Evolutionary conservation across 1,140 invertebrate species (phyloP).

Genomic region (Listronotus oregonensis): DNA sequence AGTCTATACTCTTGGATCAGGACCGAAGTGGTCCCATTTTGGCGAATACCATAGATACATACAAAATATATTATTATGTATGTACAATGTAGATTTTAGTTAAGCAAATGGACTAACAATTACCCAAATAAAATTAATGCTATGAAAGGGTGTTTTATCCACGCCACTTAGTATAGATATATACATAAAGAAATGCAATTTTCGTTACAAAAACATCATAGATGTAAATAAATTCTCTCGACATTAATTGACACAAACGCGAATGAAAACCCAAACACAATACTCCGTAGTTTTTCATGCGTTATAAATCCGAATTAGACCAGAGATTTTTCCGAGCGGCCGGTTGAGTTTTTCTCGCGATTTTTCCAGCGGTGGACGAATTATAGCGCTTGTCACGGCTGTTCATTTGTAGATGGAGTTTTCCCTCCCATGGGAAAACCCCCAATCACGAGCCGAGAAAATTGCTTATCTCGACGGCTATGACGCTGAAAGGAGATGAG

Average conservation of each 20-base stretch:
- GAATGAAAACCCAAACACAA: neutral
- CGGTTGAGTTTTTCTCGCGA: constrained; percentile 45
- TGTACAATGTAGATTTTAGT: too few relatives aligned
- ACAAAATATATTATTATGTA: too few relatives aligned
- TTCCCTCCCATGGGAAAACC: constrained; percentile 68
- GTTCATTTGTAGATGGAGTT: constrained; percentile 77
- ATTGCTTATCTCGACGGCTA: constrained; percentile 62
- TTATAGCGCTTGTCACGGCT: constrained; percentile 74
- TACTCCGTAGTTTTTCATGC: constrained; percentile 19
- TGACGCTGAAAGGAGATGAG: constrained; percentile 19
- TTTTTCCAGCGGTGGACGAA: constrained; percentile 58
- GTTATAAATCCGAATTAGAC: constrained; percentile 34
- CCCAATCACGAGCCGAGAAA: constrained; percentile 74
- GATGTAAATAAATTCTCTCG: too few relatives aligned
- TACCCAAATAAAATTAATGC: too few relatives aligned
- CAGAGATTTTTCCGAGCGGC: constrained; percentile 25
- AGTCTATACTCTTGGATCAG: too few relatives aligned
- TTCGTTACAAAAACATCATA: too few relatives aligned
- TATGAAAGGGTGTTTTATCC: too few relatives aligned
- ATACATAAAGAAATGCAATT: too few relatives aligned
- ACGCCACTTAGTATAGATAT: too few relatives aligned
- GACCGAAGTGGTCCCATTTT: too few relatives aligned
- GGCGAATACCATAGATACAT: too few relatives aligned
- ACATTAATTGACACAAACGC: neutral
- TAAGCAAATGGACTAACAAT: too few relatives aligned